Percentiles rank a stretch among this genome's conserved stretches.
phyloP scores from a whole-genome alignment of 1,140 invertebrate genomes.

The Drosophila ambigua region DNA sequence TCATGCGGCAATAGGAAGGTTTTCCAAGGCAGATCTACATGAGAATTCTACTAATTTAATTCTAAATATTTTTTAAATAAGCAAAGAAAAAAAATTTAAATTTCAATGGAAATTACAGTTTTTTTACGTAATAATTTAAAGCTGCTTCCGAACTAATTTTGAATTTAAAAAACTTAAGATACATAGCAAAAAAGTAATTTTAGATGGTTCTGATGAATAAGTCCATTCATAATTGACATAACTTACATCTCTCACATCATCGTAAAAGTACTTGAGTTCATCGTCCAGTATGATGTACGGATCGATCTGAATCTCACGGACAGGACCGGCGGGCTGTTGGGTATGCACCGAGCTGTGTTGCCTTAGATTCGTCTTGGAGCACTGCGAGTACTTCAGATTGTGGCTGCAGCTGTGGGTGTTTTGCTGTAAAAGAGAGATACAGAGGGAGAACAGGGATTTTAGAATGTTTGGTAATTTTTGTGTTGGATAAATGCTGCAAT shows the following conservation, averaged over 20 bases:
- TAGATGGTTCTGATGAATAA: background rate
- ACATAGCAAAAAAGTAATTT: too few relatives aligned
- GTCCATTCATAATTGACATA: background rate
- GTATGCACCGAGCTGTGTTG: slow-evolving; percentile 87
- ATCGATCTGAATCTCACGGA: slow-evolving; percentile 91
- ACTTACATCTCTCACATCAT: slow-evolving; percentile 92
- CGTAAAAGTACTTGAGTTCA: slow-evolving; percentile 92
- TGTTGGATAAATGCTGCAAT: slow-evolving; percentile 48
- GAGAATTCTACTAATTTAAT: too few relatives aligned
- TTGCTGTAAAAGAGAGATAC: slow-evolving; percentile 31
- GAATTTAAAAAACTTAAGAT: too few relatives aligned
- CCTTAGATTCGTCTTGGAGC: slow-evolving; percentile 36
- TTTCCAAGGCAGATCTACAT: too few relatives aligned
- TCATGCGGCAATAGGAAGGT: too few relatives aligned
- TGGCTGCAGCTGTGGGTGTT: slow-evolving; percentile 56
- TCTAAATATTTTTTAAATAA: too few relatives aligned
- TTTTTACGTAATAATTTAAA: too few relatives aligned
- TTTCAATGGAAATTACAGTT: too few relatives aligned
- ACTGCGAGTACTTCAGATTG: slow-evolving; percentile 37
- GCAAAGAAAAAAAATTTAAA: too few relatives aligned
- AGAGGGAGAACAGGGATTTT: background rate
- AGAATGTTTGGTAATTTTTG: slow-evolving; percentile 32
- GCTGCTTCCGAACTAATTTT: too few relatives aligned
- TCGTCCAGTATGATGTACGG: slow-evolving; percentile 93
- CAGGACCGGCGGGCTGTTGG: slow-evolving; percentile 89